Evolutionary conservation across 1,140 invertebrate genomes (phyloP), one percentile per base, ranked within the genome.

Genomic region (Homalodisca vitripennis): DNA sequence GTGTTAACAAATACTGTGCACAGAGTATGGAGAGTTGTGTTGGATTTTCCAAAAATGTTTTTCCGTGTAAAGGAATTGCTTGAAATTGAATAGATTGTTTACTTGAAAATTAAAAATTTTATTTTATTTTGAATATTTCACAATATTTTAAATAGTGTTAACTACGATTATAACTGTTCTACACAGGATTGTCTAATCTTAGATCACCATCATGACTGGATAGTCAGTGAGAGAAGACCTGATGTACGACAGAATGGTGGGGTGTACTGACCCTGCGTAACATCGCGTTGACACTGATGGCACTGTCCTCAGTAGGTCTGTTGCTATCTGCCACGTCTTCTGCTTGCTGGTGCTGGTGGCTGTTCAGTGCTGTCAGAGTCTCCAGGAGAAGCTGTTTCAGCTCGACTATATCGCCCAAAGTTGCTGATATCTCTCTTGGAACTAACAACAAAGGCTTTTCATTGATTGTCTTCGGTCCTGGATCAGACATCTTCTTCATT

Each of bases 321-420:
- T 3, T 3, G 22, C 48, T 20, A 41, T 17, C 6, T 10, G 6
- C 34, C 14, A 20, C 48, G 3, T 3, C 22, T 22, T 51, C 48
- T 17, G 17, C 34, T 10, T 17, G 6, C 34, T 41, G 60, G 32
- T 27, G 32, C 3, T 24, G 63, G 2, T n/a, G 14, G 20, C 31
- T 31, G 63, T 65, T 34, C n/a, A 65, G 46, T 1, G 31, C 10
- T 1, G 32, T 12, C 31, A 65, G 27, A 13, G 31, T 41, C 14
- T 22, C 63, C 31, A 65, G 31, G 1, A 51, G n/a, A 14, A 51
- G 22, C 48, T 51, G 48, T 22, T 51, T 51, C n/a, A 51, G 48
- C 3, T 51, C 3, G 22, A 22, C 48, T n/a, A 20, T 3, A n/a
- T 51, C 48, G 22, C 3, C 34, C 17, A 17, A 17, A 10, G n/a